These are phyloP conservation scores for Anas platyrhynchos DNA, from an alignment of 2,113 vertebrate genomes.

Conservation along the genomic window DNA sequence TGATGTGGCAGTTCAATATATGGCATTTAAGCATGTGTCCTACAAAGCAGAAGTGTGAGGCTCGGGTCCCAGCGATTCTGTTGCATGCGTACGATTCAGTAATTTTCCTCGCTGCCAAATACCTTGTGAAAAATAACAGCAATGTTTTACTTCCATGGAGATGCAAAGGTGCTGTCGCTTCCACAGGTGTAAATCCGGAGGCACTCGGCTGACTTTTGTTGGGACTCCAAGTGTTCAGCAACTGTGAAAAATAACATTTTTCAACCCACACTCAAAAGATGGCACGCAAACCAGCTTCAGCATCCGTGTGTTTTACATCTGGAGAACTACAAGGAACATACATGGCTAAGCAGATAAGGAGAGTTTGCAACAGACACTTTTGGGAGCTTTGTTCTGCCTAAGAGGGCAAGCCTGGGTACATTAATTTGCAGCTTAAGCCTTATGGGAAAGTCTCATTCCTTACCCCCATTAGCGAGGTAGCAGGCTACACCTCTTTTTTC, in stretches of 20 bases:
- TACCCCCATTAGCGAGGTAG: background rate
- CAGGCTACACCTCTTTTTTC: conserved; percentile 11
- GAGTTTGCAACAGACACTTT: background rate
- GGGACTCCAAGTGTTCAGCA: background rate
- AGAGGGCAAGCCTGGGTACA: background rate
- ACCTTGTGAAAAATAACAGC: background rate
- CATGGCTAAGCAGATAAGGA: background rate
- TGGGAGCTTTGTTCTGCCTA: background rate
- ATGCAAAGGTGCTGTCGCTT: background rate
- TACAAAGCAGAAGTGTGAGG: background rate
- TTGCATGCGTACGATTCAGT: background rate
- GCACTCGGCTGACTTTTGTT: background rate
- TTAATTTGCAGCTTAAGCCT: background rate
- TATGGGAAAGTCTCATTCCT: conserved; percentile 1
- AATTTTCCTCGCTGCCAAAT: background rate
- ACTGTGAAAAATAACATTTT: background rate
- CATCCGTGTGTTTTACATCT: background rate
- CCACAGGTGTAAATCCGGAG: background rate
- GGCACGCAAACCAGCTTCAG: background rate
- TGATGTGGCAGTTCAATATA: conserved; percentile 40
- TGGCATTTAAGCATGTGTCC: background rate
- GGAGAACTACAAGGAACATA: background rate
- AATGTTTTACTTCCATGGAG: background rate
- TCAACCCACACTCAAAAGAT: background rate
- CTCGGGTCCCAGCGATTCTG: background rate